Percentiles rank a stretch among this genome's conserved stretches.
phyloP scores from a whole-genome alignment of 2,888 invertebrate genomes.

The Drosophila robusta region DNA sequence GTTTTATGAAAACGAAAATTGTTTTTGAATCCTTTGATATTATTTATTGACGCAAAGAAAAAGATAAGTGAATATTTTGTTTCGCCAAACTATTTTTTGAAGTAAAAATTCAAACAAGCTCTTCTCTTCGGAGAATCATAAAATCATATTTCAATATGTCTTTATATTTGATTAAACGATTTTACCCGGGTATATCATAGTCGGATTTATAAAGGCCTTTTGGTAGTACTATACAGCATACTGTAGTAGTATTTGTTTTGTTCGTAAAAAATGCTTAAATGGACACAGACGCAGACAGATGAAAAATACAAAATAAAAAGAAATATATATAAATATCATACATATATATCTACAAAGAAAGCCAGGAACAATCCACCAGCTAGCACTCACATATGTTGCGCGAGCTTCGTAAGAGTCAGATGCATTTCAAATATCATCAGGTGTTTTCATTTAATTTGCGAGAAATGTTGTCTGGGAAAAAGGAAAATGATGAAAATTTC shows the following conservation, averaged over 20 bases:
- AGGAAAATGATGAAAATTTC: slow-evolving; percentile 54
- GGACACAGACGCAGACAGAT: slow-evolving; percentile 7
- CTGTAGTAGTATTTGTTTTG: slow-evolving; percentile 45
- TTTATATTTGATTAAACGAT: too few relatives aligned
- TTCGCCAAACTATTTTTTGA: too few relatives aligned
- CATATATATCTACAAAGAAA: neutral
- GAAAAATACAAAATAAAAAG: neutral
- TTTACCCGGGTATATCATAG: slow-evolving; percentile 12
- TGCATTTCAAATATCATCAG: slow-evolving; percentile 74
- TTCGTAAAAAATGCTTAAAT: slow-evolving; percentile 49
- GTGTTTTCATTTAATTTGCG: slow-evolving; percentile 84
- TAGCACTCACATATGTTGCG: slow-evolving; percentile 20
- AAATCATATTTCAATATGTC: too few relatives aligned
- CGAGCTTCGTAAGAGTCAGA: slow-evolving; percentile 15
- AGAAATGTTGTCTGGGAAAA: slow-evolving; percentile 76
- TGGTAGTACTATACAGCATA: slow-evolving; percentile 6
- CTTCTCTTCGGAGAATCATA: too few relatives aligned
- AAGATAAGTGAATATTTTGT: too few relatives aligned
- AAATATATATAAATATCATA: too few relatives aligned
- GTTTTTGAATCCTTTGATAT: too few relatives aligned
- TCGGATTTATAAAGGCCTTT: slow-evolving; percentile 6
- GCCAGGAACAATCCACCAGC: slow-evolving; percentile 9
- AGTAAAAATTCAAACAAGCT: too few relatives aligned
- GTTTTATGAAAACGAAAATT: too few relatives aligned
- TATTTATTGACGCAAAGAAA: too few relatives aligned